phyloP scores from a whole-genome alignment of 1,140 invertebrate species.

The Monochamus saltuarius region DNA sequence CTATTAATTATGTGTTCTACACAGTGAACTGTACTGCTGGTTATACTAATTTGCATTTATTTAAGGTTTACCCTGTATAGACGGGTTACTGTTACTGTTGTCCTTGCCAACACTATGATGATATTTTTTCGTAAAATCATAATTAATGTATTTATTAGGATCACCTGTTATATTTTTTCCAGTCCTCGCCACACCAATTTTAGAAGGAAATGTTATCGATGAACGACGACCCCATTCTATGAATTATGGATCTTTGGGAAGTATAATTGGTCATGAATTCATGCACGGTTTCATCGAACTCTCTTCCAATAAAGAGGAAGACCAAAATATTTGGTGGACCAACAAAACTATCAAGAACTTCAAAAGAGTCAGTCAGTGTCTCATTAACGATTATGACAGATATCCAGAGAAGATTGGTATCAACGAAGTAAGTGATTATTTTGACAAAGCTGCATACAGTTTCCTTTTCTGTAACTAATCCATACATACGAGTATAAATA shows the following conservation, averaged over 20 bases:
- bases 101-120: too few species aligned
- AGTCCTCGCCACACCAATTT: conserved; percentile 88
- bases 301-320: not conserved
- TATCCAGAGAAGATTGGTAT: conserved; percentile 8
- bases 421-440: not conserved
- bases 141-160: too few species aligned
- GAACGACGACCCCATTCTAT: conserved; percentile 81
- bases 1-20: too few species aligned
- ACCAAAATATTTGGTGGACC: conserved; percentile 19
- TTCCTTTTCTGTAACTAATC: too few species aligned
- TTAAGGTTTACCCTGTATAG: too few species aligned
- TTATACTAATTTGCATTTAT: too few species aligned
- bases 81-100: too few species aligned
- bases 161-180: conserved; percentile 18
- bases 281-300: conserved; percentile 60
- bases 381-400: conserved; percentile 32
- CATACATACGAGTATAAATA: too few species aligned
- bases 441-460: too few species aligned
- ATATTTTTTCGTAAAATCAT: too few species aligned
- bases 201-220: conserved; percentile 85
- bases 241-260: conserved; percentile 75
- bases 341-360: conserved; percentile 15
- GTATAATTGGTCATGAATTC: conserved; percentile 70
- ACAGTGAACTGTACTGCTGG: too few species aligned
- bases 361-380: conserved; percentile 21